Evolutionary conservation across 2,888 invertebrate species (phyloP), one percentile per base, ranked within the genome.

Genomic region (Brenthis ino): DNA sequence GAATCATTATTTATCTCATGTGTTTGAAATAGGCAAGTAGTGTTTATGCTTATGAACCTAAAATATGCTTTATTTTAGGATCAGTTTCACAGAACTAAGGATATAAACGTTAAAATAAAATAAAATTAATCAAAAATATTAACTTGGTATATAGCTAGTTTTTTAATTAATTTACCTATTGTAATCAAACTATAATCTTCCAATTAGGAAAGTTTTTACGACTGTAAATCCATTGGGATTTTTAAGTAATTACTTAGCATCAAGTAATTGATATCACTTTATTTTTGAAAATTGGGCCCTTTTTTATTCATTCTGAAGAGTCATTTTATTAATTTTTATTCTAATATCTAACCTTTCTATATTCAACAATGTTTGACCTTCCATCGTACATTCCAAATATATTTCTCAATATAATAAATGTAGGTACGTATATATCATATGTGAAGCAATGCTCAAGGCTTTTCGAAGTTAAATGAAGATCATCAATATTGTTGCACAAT

Each of bases 401-500:
- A 48, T 55, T 48, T 67, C 56, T 47, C 50, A 55, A 56, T 63
- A 1, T 53, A 63, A 63, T 63, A 63, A 54, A 63, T 63, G 14
- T 53, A 53, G 12, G 37, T 53, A 37, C 28, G 37, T 43, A 43
- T 6, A 37, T 11, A 43, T n/a, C 20, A 33, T 51, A 16, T 14
- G 64, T 65, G 51, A 61, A 54, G 65, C 57, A 66, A 57, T 43
- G 54, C 50, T 70, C 57, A 48, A 65, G 67, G 55, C 67, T 65
- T 61, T 47, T 43, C 37, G 37, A 65, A 60, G 65, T 56, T 63
- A 68, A 71, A 68, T 67, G 63, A 65, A 54, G 33, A 54, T 51
- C 50, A 71, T 71, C 68, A 67, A 70, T 67, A 53, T 67, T 64
- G 13, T 65, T 64, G 65, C 67, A 64, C 66, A 65, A 69, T 55